phyloP scores from a whole-genome alignment of 2,888 invertebrate species.

The Heliothis peltigera region DNA sequence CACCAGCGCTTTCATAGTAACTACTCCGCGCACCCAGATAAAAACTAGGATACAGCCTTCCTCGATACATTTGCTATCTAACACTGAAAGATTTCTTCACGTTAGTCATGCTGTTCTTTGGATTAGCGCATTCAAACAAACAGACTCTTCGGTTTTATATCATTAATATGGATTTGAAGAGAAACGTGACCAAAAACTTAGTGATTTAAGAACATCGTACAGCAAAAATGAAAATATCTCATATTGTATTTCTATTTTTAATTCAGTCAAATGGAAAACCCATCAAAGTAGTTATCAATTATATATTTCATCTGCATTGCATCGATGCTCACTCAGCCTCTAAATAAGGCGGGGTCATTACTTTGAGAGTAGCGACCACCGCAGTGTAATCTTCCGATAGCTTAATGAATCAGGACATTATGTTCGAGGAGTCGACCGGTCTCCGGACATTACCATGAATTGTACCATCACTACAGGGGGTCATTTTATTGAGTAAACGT shows the following conservation, averaged over 20 bases:
- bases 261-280: conserved; percentile 6
- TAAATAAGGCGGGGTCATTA: conserved; percentile 61
- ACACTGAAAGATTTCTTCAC: no score
- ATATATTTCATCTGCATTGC: conserved; percentile 26
- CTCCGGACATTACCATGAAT: conserved; percentile 70
- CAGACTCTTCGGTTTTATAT: no score
- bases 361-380: conserved; percentile 69
- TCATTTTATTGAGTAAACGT: conserved; percentile 75
- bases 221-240: not conserved
- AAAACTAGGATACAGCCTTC: no score
- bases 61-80: no score
- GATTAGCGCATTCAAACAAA: no score
- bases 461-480: conserved; percentile 77
- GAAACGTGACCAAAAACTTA: not conserved
- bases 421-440: conserved; percentile 66
- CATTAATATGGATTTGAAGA: no score
- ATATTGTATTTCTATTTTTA: not conserved
- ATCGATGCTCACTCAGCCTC: conserved; percentile 44
- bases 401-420: conserved; percentile 81
- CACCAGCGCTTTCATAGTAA: no score
- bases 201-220: not conserved
- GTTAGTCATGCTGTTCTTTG: no score
- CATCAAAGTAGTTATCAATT: not conserved
- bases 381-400: conserved; percentile 72
- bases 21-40: no score